Base-by-base conservation (phyloP, 1,140 invertebrate genomes). In the Caenorhabditis briggsae region DNA sequence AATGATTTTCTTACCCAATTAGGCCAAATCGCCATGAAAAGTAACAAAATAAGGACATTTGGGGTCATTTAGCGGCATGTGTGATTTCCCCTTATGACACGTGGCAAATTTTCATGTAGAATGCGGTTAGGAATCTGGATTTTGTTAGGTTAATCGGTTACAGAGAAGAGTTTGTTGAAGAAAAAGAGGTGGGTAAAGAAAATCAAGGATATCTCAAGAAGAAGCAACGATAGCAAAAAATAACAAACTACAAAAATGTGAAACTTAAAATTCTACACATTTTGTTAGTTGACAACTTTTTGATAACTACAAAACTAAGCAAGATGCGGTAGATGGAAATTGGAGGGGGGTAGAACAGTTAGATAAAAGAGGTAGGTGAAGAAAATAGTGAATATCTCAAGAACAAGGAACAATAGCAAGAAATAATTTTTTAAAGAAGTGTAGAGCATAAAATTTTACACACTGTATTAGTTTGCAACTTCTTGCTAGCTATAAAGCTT, bases 31-130 rank as follows among this genome's bases (percentile, higher is more conserved):
- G n/a, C 33, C 43, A 25, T 46, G 12, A 25, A 48, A 74, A 78
- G 41, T 23, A 78, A 41, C 14, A 50, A 50, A 12, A 78, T 46
- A 11, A 78, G 18, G 14, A 53, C 5, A 43, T 23, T 11, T 43
- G n/a, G 20, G 33, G 14, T 78, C 70, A 78, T 78, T 78, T 78
- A 78, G 70, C 70, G 70, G 70, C 70, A 78, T 78, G 14, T 46
- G 65, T 43, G 65, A 25, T 64, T 64, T 12, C 23, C 33, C 33
- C 18, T 12, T 25, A 70, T 18, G 64, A 70, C 64, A 70, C 64
- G 78, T 82, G 48, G 48, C 9, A 74, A 33, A 55, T 58, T 58
- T n/a, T 82, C 50, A 55, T 50, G 20, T 55, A 56, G 46, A 56
- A 16, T 8, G 14, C 1, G 46, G 18, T 20, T 78, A 20, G 25